A percentile compares a stretch with the other conserved stretches of the same genome.
These are phyloP conservation scores for Clarias pachynema DNA, from an alignment of 2,797 vertebrate genomes.

Conservation along the genomic window DNA sequence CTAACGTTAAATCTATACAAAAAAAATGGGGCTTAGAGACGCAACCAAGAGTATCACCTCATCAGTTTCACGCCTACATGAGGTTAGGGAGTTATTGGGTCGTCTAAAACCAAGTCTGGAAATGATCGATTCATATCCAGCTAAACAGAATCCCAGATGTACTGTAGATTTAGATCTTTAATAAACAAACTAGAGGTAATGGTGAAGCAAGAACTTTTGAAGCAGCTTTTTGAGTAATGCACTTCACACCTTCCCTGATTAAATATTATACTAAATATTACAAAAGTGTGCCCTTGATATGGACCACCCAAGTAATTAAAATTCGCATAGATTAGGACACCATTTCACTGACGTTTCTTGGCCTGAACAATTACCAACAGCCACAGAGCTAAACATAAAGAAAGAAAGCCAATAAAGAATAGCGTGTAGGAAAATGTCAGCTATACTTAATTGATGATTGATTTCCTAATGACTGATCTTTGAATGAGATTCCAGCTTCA, in stretches of 20 bases:
- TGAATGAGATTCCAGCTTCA: background rate
- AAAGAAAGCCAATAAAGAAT: background rate
- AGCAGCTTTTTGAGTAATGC: background rate
- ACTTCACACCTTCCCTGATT: background rate
- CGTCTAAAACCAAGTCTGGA: background rate
- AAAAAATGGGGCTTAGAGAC: background rate
- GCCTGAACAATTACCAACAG: background rate
- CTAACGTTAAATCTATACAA: background rate
- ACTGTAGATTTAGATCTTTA: background rate
- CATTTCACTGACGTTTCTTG: background rate
- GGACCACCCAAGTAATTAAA: background rate
- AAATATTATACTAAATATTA: background rate
- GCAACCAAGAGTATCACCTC: background rate
- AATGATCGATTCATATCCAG: background rate
- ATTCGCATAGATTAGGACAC: background rate
- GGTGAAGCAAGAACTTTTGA: background rate
- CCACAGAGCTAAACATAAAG: background rate
- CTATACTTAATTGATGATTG: background rate
- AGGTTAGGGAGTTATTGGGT: background rate
- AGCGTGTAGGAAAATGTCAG: background rate
- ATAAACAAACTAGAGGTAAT: background rate
- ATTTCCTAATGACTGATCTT: background rate
- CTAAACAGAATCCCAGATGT: background rate
- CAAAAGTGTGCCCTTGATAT: background rate
- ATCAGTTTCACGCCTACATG: background rate